Conservation (phyloP, 2,797 vertebrate genomes). For the Sebastes diaconus region DNA sequence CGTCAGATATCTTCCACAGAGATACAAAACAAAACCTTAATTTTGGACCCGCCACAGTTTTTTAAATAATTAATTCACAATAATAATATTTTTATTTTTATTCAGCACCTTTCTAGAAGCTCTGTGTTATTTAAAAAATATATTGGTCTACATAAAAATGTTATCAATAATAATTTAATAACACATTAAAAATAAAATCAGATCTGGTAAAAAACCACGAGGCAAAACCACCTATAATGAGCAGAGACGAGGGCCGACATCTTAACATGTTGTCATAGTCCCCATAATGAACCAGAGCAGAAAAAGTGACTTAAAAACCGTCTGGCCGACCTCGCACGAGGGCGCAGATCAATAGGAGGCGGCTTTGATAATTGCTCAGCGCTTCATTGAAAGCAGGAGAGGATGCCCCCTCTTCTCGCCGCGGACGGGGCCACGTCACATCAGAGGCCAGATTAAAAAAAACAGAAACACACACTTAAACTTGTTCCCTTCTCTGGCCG, state of each 20-base stretch:
- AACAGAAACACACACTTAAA: slow-evolving; percentile 34
- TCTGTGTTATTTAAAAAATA: too few relatives aligned
- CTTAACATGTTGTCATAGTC: slow-evolving; percentile 45
- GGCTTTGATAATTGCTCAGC: slow-evolving; percentile 57
- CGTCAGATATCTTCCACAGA: too few relatives aligned
- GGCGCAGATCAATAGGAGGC: slow-evolving; percentile 43
- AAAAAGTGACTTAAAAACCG: slow-evolving; percentile 44
- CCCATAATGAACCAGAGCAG: slow-evolving; percentile 49
- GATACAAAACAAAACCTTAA: too few relatives aligned
- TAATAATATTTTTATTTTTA: too few relatives aligned
- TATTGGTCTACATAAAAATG: background rate
- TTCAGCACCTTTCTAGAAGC: too few relatives aligned
- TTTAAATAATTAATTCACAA: too few relatives aligned
- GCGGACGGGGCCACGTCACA: slow-evolving; percentile 38
- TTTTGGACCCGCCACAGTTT: too few relatives aligned
- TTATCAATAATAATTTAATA: background rate
- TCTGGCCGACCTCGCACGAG: slow-evolving; percentile 6
- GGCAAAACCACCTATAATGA: background rate
- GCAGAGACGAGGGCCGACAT: background rate
- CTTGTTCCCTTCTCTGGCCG: background rate
- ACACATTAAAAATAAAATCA: background rate
- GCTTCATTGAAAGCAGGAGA: slow-evolving; percentile 63
- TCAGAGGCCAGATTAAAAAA: slow-evolving; percentile 58
- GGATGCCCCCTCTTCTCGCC: slow-evolving; percentile 11
- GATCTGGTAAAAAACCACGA: background rate